Evolutionary conservation across 2,888 invertebrate species (phyloP).

Genomic region (Colletes collaris): DNA sequence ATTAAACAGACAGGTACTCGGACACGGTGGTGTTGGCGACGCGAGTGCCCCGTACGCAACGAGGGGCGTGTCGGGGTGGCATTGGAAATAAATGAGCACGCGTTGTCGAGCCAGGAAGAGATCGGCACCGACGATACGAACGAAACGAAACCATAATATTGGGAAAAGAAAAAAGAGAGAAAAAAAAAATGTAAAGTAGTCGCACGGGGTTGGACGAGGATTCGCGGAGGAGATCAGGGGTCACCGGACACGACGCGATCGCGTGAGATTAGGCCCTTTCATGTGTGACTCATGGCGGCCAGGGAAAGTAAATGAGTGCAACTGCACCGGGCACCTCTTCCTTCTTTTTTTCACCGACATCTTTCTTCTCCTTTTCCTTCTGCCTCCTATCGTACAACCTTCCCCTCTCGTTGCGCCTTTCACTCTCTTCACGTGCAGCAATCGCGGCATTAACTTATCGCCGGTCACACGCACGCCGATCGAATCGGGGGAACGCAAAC

Average conservation of each 20-base stretch:
- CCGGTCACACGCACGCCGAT: conserved; percentile 48
- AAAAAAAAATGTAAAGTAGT: conserved; percentile 67
- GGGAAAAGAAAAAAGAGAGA: conserved; percentile 57
- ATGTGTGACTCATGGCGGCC: conserved; percentile 69
- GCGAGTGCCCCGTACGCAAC: neutral
- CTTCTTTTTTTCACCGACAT: conserved; percentile 20
- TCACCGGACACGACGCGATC: conserved; percentile 68
- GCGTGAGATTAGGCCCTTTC: conserved; percentile 71
- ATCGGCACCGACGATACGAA: conserved; percentile 55
- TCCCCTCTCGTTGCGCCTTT: conserved; percentile 30
- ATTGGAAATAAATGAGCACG: conserved; percentile 64
- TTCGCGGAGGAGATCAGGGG: conserved; percentile 60
- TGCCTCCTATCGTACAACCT: conserved; percentile 13
- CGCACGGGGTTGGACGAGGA: conserved; percentile 16
- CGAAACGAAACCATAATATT: conserved; percentile 67
- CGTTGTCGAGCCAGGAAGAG: conserved; percentile 55
- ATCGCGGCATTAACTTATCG: conserved; percentile 55
- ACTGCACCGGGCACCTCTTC: conserved; percentile 58
- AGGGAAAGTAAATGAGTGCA: conserved; percentile 72
- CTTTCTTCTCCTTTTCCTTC: conserved; percentile 17
- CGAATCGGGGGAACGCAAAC: conserved; percentile 27
- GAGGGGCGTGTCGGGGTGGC: neutral
- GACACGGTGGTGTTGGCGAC: neutral
- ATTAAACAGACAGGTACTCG: conserved; percentile 36
- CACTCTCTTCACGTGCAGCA: conserved; percentile 46